Evolutionary conservation across 2,113 vertebrate genomes (phyloP), one percentile per base, ranked within the genome.

Genomic region (Anolis carolinensis): DNA sequence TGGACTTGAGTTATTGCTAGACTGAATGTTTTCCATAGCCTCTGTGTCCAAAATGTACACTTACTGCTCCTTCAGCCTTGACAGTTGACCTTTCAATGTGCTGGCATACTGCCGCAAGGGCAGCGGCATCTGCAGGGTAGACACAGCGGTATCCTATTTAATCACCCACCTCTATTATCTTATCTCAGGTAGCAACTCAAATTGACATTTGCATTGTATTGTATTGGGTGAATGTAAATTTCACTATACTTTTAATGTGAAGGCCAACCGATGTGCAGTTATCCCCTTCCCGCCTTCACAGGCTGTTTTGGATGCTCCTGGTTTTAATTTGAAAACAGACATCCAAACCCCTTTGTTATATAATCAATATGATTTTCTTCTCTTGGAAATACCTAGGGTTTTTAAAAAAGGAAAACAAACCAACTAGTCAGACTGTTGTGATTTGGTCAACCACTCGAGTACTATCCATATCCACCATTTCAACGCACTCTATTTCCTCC

Each of bases 381-480:
- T 90, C 87, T 93, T 89, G 85, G 85, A 96, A 97, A 96, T 95
- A 97, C 94, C 94, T 96, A 93, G 81, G 95, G 94, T 96, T 95
- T 95, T 95, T 93, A 91, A 87, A 88, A 94, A 74, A 94, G 86
- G 92, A 95, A 96, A 95, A 92, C 83, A 93, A 86, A 94, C 84
- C 94, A 95, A 94, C 89, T 94, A 89, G 90, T 98, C 97, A 99
- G 93, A 99, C 98, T 75, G 98, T 99, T 93, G 99, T 99, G 95
- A 99, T 99, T 96, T 99, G 98, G 96, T 99, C 99, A 83, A 99
- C 98, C 93, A 99, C 98, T 88, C 97, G 95, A 27, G 98, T 99
- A 93, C 98, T 98, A 96, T 99, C 98, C 86, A 97, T 97, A 97
- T 99, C 98, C 91, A 97, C 97, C 98, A 99, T 99, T 95, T 99